Evolutionary conservation across 2,888 invertebrate genomes (phyloP).

Genomic region (Pachymerium ferrugineum): DNA sequence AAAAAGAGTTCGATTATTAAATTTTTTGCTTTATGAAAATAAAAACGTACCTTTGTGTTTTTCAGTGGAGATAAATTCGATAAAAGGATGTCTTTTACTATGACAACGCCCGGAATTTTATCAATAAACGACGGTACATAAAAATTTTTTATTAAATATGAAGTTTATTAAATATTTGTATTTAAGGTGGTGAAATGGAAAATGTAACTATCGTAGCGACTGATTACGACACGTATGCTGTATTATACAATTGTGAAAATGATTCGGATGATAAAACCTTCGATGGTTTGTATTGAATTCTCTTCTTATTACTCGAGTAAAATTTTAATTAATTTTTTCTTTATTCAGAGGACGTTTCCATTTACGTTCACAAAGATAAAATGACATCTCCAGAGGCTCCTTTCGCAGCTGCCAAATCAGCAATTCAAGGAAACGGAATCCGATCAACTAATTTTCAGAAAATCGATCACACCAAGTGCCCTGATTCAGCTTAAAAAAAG

Average conservation of each 20-base stretch:
- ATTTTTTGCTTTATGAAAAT: not conserved
- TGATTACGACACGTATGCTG: constrained; percentile 11
- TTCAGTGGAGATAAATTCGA: constrained; percentile 26
- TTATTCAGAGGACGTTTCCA: constrained; percentile 5
- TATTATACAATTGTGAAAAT: constrained; percentile 8
- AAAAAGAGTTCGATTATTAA: constrained; percentile 10
- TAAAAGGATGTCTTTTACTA: not conserved
- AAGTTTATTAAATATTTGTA: not conserved
- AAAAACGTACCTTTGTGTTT: not conserved
- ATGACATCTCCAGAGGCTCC: not conserved
- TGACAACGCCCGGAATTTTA: not conserved
- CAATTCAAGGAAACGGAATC: not conserved
- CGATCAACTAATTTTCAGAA: not conserved
- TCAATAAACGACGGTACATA: not conserved
- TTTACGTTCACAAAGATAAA: constrained; percentile 8
- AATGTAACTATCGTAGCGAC: not conserved
- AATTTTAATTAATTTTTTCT: not conserved
- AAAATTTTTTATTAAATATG: not conserved
- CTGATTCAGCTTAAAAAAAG: not conserved
- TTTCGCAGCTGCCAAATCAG: constrained; percentile 10
- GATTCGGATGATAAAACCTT: constrained; percentile 1
- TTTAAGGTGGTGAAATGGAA: not conserved
- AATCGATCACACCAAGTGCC: not conserved
- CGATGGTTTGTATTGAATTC: not conserved
- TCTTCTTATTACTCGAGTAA: not conserved